Percentiles rank a stretch among this genome's conserved stretches.
Evolutionary conservation across 2,113 vertebrate genomes (phyloP).

Genomic region (Hippocampus abdominalis): DNA sequence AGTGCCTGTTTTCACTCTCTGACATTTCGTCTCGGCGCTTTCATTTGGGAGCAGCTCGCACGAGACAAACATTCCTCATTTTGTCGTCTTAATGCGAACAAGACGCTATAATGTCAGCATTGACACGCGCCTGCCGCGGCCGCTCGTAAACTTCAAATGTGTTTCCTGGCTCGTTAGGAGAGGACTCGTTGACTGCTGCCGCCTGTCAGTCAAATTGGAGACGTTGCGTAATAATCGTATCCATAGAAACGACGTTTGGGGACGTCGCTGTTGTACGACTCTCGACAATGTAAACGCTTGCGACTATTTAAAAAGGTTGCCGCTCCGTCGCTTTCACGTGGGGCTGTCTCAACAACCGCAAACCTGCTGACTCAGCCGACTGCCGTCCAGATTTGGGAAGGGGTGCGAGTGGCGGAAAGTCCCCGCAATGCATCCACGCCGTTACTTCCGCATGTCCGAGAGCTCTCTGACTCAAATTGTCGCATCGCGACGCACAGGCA

Average conservation of each 20-base stretch:
- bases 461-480: not conserved
- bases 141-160: not conserved
- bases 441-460: not conserved
- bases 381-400: not conserved
- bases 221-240: not conserved
- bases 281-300: not conserved
- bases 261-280: not conserved
- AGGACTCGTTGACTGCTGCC: not conserved
- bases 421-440: not conserved
- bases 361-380: not conserved
- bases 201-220: not conserved
- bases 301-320: too few species aligned
- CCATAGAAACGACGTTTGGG: not conserved
- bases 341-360: not conserved
- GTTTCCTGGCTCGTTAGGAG: not conserved
- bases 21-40: not conserved
- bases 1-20: constrained; percentile 40
- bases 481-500: not conserved
- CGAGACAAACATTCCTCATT: not conserved
- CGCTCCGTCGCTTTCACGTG: not conserved
- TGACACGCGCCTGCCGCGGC: not conserved
- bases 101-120: not conserved
- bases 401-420: not conserved
- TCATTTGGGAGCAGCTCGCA: not conserved
- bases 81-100: not conserved